Base-by-base conservation (phyloP, 2,888 invertebrate species). In the Zeuzera pyrina region DNA sequence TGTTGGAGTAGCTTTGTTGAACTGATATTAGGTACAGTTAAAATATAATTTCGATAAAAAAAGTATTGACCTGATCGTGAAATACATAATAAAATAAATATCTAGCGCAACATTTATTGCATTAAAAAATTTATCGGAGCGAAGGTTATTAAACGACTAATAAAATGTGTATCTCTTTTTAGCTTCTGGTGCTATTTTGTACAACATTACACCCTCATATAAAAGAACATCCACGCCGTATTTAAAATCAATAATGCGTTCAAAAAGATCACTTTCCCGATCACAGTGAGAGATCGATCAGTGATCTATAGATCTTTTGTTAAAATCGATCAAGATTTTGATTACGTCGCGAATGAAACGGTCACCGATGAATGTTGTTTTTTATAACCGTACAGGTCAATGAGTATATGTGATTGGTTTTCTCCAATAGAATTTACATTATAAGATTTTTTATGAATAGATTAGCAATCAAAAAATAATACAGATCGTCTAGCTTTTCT, bases 221-320 rank as follows among this genome's bases (percentile, higher is more conserved):
- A 45, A 56, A 50, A 35, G 42, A 51, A 50, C 54, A 62, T 67
- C 56, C 64, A 71, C 66, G 67, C 62, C 56, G 46, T 65, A 74
- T 81, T 74, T 63, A 71, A 76, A 81, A 76, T 78, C 77, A 77
- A 79, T 79, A 79, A 70, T 49, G 61, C 50, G 42, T 53, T 65
- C 63, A 69, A 78, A 67, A 63, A 73, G 70, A 67, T 56, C 63
- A 65, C 70, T 65, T 68, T 68, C 65, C 59, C 57, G 64, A 67
- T 70, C 81, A 58, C 76, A 72, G 77, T 77, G 54, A 74, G 76
- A 66, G 67, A 74, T 69, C 77, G 69, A 76, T 73, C 68, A 67
- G 62, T 62, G 73, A 65, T 70, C 69, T 69, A 68, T 66, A 64
- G 59, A 65, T 65, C 72, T 68, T 62, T 81, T 81, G 81, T 81